Evolutionary conservation across 2,797 vertebrate genomes (phyloP).

Genomic region (Enteromius unitaeniatus): DNA sequence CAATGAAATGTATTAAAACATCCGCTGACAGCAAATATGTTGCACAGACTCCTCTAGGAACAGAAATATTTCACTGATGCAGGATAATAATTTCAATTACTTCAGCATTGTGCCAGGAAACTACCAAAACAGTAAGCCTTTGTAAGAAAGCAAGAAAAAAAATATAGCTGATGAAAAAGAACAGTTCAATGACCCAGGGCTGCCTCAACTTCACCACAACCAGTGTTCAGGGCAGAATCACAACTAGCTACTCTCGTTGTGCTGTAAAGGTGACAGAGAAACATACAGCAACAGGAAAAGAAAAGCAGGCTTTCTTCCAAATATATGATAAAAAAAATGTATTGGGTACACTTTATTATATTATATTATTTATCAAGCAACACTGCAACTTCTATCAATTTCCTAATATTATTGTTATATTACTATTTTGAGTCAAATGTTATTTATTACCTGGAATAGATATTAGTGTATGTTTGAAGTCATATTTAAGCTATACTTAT

Average conservation of each 20-base stretch:
- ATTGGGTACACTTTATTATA: background rate
- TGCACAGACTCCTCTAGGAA: slow-evolving; percentile 15
- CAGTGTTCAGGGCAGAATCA: slow-evolving; percentile 9
- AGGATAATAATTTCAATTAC: slow-evolving; percentile 55
- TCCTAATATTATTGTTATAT: background rate
- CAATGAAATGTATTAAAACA: background rate
- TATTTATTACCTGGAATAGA: background rate
- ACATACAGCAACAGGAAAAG: background rate
- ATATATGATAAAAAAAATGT: background rate
- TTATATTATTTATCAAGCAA: background rate
- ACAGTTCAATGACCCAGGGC: slow-evolving; percentile 6
- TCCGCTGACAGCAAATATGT: slow-evolving; percentile 23
- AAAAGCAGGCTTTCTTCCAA: background rate
- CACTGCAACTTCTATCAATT: background rate
- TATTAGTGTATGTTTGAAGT: background rate
- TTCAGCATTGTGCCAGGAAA: slow-evolving; percentile 51
- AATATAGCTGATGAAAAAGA: slow-evolving; percentile 27
- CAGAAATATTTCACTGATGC: slow-evolving; percentile 37
- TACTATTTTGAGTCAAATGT: background rate
- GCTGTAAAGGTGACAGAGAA: background rate
- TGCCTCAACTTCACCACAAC: background rate
- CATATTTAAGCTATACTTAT: background rate
- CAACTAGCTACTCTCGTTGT: slow-evolving; percentile 4
- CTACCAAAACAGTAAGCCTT: slow-evolving; percentile 55
- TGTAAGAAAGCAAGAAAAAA: slow-evolving; percentile 42